Conservation (phyloP, 2,797 vertebrate species). For the Podarcis siculus region DNA sequence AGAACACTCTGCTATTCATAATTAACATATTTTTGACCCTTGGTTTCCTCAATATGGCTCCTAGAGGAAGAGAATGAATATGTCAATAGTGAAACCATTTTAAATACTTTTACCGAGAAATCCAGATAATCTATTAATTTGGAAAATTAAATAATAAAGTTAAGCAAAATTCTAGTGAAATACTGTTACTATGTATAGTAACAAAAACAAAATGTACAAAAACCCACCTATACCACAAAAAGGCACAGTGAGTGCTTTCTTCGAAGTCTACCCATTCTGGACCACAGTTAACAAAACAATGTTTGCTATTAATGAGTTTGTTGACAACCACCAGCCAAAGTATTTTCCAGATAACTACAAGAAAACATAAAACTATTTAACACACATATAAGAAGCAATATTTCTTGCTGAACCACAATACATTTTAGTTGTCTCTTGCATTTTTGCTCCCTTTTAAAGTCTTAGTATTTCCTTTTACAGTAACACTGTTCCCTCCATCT, state of each 20-base stretch:
- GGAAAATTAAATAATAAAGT: neutral
- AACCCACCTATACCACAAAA: neutral
- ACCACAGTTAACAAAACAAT: neutral
- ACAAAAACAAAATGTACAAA: no score
- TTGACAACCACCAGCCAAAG: neutral
- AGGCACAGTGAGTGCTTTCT: neutral
- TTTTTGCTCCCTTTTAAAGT: neutral
- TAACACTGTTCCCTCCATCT: neutral
- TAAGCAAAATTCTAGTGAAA: neutral
- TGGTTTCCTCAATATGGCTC: neutral
- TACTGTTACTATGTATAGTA: neutral
- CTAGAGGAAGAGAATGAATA: neutral
- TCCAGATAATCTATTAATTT: no score
- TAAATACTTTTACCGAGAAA: neutral
- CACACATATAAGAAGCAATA: neutral
- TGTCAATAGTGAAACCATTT: neutral
- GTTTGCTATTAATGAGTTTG: neutral
- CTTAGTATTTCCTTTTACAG: neutral
- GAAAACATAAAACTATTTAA: neutral
- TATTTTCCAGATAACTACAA: neutral
- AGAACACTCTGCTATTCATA: neutral
- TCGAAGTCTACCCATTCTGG: neutral
- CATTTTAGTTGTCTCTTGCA: no score
- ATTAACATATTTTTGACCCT: neutral
- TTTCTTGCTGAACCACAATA: neutral